These are phyloP conservation scores for Trichomycterus rosablanca DNA, from an alignment of 2,113 vertebrate species.

Conservation along the genomic window DNA sequence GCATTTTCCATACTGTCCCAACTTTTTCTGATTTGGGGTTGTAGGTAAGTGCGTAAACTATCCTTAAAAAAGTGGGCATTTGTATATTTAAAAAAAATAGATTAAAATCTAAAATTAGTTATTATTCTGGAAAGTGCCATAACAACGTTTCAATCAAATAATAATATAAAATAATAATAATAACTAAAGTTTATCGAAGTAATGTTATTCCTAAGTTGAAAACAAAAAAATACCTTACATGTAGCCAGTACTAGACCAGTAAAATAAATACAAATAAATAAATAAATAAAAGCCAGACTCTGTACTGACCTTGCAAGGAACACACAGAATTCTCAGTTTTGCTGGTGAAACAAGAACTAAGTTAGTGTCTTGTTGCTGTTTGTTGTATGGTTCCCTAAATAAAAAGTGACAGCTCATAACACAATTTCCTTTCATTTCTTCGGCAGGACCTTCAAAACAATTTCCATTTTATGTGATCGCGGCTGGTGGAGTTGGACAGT, in stretches of 20 bases:
- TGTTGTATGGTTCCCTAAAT: constrained; percentile 20
- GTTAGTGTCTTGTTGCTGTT: constrained; percentile 9
- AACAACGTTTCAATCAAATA: too few species aligned
- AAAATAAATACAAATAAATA: neutral
- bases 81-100: too few species aligned
- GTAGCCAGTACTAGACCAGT: neutral
- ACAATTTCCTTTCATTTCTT: constrained; percentile 31
- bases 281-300: neutral
- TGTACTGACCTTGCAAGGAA: constrained; percentile 1
- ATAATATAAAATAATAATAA: too few species aligned
- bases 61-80: too few species aligned
- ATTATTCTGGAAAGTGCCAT: too few species aligned
- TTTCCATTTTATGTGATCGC: constrained; percentile 16
- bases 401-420: constrained; percentile 37
- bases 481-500: constrained; percentile 32
- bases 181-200: too few species aligned
- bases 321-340: neutral
- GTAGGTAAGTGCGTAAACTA: too few species aligned
- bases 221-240: neutral
- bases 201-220: neutral
- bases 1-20: too few species aligned
- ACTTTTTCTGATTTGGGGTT: too few species aligned
- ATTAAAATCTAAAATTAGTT: too few species aligned
- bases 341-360: constrained; percentile 7
- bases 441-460: constrained; percentile 40